These are phyloP conservation scores for Entomyzon cyanotis DNA, from an alignment of 2,113 vertebrate species.

Conservation along the genomic window DNA sequence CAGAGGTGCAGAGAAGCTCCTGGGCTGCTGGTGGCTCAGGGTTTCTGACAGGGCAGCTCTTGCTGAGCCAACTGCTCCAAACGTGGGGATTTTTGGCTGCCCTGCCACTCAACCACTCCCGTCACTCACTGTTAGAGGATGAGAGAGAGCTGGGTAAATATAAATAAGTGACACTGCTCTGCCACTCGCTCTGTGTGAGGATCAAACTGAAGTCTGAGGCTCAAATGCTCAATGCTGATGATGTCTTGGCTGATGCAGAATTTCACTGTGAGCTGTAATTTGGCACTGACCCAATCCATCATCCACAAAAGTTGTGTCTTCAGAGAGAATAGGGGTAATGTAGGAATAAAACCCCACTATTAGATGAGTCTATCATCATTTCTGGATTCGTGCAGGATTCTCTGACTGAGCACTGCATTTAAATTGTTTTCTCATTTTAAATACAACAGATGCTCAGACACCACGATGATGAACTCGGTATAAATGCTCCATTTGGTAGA, in stretches of 20 bases:
- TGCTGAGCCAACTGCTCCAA: background rate
- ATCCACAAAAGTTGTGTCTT: background rate
- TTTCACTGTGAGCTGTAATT: background rate
- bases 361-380: background rate
- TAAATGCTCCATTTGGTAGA: background rate
- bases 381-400: background rate
- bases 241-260: background rate
- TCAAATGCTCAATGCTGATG: constrained; percentile 1
- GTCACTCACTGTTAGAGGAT: background rate
- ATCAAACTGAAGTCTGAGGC: background rate
- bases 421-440: constrained; percentile 33
- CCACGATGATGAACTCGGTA: background rate
- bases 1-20: background rate
- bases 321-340: background rate
- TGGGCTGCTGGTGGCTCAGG: background rate
- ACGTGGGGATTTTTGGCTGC: background rate
- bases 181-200: background rate
- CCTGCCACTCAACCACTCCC: background rate
- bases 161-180: background rate
- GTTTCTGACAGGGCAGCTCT: background rate
- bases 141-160: background rate
- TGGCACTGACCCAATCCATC: background rate
- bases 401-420: constrained; percentile 24
- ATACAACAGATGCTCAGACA: constrained; percentile 38
- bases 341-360: background rate